Conservation (phyloP, 1,140 invertebrate species). For the Aethina tumida region DNA sequence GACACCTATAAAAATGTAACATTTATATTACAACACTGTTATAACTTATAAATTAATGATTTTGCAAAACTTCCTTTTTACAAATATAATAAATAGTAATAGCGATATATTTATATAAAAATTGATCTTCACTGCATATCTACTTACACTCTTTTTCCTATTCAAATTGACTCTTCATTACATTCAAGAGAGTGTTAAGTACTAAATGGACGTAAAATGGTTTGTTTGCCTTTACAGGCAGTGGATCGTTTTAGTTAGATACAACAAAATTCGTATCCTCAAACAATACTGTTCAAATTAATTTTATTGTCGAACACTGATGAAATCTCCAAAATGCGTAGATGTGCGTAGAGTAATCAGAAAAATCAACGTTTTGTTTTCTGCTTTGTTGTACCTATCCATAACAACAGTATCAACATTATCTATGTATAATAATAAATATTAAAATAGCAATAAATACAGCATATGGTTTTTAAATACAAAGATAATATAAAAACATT, state of each 20-base stretch:
- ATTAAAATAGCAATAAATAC: conserved; percentile 19
- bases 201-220: conserved; percentile 25
- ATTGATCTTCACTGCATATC: conserved; percentile 15
- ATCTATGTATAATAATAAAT: conserved; percentile 14
- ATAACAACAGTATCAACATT: conserved; percentile 2
- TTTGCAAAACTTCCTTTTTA: conserved; percentile 22
- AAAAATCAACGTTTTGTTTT: too few species aligned
- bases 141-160: conserved; percentile 11
- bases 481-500: conserved; percentile 15
- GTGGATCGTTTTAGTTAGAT: conserved; percentile 6
- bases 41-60: conserved; percentile 15
- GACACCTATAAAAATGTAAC: conserved; percentile 32
- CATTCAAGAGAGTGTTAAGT: conserved; percentile 20
- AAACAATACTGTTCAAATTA: too few species aligned
- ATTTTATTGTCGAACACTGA: too few species aligned
- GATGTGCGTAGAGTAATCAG: too few species aligned
- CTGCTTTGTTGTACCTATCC: conserved; percentile 3
- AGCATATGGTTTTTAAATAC: conserved; percentile 11
- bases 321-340: too few species aligned
- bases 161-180: conserved; percentile 14
- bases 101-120: conserved; percentile 21
- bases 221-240: conserved; percentile 10
- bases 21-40: conserved; percentile 29
- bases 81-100: conserved; percentile 25
- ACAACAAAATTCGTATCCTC: conserved; percentile 3